phyloP scores from a whole-genome alignment of 1,140 invertebrate species.

The Tenebrio molitor region DNA sequence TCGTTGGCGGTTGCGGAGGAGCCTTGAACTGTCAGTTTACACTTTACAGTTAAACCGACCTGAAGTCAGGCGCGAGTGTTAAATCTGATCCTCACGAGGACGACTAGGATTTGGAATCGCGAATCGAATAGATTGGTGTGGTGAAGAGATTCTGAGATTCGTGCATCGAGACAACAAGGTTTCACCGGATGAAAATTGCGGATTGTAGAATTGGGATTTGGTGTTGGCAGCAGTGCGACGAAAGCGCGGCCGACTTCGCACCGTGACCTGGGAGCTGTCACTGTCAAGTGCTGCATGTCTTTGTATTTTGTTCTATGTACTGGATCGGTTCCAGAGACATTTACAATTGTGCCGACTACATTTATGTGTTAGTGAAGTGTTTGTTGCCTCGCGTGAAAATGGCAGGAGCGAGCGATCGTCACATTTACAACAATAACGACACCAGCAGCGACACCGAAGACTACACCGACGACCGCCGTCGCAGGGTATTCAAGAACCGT shows the following conservation, averaged over 20 bases:
- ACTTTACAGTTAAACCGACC: neutral
- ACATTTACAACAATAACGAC: slow-evolving; percentile 67
- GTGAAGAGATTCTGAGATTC: too few species aligned
- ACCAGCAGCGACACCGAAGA: slow-evolving; percentile 82
- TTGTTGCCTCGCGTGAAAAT: slow-evolving; percentile 61
- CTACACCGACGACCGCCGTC: slow-evolving; percentile 75
- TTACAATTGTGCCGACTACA: slow-evolving; percentile 60
- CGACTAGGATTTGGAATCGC: too few species aligned
- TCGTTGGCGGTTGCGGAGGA: slow-evolving; percentile 13
- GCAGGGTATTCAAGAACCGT: slow-evolving; percentile 77
- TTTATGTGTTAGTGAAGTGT: slow-evolving; percentile 63
- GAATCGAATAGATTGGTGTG: too few species aligned
- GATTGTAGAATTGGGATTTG: too few species aligned
- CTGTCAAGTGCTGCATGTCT: slow-evolving; percentile 11
- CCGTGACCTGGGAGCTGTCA: slow-evolving; percentile 27
- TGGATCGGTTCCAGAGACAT: slow-evolving; percentile 58
- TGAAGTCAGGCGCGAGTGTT: neutral
- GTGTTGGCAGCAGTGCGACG: neutral
- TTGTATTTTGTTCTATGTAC: slow-evolving; percentile 56
- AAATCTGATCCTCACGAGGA: too few species aligned
- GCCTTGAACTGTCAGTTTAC: slow-evolving; percentile 39
- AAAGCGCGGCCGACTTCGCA: slow-evolving; percentile 3
- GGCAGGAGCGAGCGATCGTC: slow-evolving; percentile 63
- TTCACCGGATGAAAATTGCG: too few species aligned
- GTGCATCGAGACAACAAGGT: too few species aligned